These are phyloP conservation scores for Antechinus flavipes DNA, from an alignment of 2,113 vertebrate genomes.

Conservation along the genomic window DNA sequence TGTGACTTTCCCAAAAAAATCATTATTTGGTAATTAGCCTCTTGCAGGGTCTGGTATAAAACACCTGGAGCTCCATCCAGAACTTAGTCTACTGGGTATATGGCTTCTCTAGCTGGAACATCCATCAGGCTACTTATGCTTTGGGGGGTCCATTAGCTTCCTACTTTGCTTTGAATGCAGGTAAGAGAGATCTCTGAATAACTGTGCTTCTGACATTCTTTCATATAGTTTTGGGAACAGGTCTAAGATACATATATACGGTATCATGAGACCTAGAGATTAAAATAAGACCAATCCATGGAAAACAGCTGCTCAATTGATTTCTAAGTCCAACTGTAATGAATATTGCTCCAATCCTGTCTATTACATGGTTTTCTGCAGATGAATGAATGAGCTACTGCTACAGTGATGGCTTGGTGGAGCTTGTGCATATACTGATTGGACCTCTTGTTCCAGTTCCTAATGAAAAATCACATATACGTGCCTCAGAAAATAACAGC, in stretches of 20 bases:
- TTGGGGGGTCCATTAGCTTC: constrained; percentile 96
- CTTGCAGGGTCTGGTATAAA: constrained; percentile 96
- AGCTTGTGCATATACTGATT: constrained; percentile 90
- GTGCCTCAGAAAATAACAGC: constrained; percentile 51
- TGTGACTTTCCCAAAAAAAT: background rate
- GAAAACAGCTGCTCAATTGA: constrained; percentile 95
- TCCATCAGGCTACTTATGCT: constrained; percentile 90
- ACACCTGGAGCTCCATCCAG: constrained; percentile 97
- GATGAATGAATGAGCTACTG: constrained; percentile 97
- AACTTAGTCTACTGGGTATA: constrained; percentile 92
- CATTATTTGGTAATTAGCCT: constrained; percentile 69
- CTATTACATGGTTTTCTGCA: constrained; percentile 96
- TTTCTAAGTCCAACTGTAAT: constrained; percentile 94
- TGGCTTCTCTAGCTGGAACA: constrained; percentile 91
- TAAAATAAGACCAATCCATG: constrained; percentile 93
- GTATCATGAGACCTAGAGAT: constrained; percentile 85
- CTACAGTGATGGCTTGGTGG: constrained; percentile 95
- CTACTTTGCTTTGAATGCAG: constrained; percentile 95
- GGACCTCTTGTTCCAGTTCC: constrained; percentile 94
- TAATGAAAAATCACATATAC: constrained; percentile 85
- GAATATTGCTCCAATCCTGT: constrained; percentile 95
- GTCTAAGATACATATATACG: constrained; percentile 89
- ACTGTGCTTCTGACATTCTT: constrained; percentile 93
- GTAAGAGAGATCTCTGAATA: constrained; percentile 94
- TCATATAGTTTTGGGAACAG: constrained; percentile 92